Percentiles rank a stretch among this genome's conserved stretches.
These are phyloP conservation scores for Nephrotoma flavescens DNA, from an alignment of 2,888 invertebrate genomes.

Conservation along the genomic window DNA sequence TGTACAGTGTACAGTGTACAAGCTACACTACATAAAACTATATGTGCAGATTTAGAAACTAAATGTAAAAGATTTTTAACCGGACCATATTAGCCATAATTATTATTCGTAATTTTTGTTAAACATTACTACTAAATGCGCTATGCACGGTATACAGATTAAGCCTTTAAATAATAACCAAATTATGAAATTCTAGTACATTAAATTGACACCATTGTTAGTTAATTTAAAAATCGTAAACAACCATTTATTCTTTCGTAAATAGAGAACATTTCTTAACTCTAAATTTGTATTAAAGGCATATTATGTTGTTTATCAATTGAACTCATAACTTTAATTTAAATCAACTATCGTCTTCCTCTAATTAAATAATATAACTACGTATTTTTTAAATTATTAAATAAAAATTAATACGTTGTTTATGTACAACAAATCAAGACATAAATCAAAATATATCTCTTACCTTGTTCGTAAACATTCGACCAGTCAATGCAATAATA, in stretches of 20 bases:
- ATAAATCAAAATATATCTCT: slow-evolving; percentile 15
- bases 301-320: not conserved
- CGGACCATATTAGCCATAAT: too few species aligned
- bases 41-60: too few species aligned
- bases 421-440: not conserved
- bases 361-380: not conserved
- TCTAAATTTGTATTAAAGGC: not conserved
- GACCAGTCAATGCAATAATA: slow-evolving; percentile 70
- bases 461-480: slow-evolving; percentile 67
- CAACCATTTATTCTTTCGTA: not conserved
- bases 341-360: not conserved
- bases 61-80: too few species aligned
- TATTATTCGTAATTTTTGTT: too few species aligned
- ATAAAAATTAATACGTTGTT: too few species aligned
- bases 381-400: too few species aligned
- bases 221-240: not conserved
- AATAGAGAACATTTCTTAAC: not conserved
- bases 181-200: not conserved
- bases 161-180: too few species aligned
- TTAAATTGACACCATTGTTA: not conserved
- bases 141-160: too few species aligned
- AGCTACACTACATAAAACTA: too few species aligned
- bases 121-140: too few species aligned
- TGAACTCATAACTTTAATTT: not conserved
- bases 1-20: too few species aligned